phyloP scores from a whole-genome alignment of 2,797 vertebrate genomes.

The Microhierax caerulescens region DNA sequence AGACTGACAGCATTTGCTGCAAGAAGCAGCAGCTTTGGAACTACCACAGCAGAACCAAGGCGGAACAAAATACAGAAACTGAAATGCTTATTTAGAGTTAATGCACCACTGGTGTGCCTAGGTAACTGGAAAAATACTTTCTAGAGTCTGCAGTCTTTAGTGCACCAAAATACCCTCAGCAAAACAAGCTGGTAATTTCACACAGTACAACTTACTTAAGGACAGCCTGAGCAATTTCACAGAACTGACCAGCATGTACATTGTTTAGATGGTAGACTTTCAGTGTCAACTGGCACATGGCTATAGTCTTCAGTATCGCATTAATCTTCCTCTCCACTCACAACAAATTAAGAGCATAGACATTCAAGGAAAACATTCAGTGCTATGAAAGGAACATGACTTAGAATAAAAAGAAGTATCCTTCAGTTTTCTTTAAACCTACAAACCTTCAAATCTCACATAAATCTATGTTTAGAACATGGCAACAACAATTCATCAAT shows the following conservation, averaged over 20 bases:
- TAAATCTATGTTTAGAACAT: background rate
- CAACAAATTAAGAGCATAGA: background rate
- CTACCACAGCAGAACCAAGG: background rate
- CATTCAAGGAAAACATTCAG: background rate
- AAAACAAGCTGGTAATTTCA: background rate
- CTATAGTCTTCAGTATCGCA: background rate
- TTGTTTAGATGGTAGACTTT: background rate
- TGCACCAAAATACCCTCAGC: background rate
- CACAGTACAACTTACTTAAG: accelerated
- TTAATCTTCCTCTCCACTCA: background rate
- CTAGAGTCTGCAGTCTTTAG: background rate
- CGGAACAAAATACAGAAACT: background rate
- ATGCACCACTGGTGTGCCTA: background rate
- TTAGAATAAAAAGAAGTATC: background rate
- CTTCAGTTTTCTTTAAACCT: background rate
- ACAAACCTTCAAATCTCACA: background rate
- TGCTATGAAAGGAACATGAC: background rate
- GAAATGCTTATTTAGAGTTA: background rate
- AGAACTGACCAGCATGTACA: accelerated
- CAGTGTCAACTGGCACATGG: accelerated
- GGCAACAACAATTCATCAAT: background rate
- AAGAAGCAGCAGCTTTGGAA: background rate
- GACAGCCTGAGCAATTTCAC: background rate
- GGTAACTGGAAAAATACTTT: background rate
- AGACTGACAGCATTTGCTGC: background rate